These are phyloP conservation scores for Chrysina gloriosa DNA, from an alignment of 2,888 invertebrate genomes.

Conservation along the genomic window DNA sequence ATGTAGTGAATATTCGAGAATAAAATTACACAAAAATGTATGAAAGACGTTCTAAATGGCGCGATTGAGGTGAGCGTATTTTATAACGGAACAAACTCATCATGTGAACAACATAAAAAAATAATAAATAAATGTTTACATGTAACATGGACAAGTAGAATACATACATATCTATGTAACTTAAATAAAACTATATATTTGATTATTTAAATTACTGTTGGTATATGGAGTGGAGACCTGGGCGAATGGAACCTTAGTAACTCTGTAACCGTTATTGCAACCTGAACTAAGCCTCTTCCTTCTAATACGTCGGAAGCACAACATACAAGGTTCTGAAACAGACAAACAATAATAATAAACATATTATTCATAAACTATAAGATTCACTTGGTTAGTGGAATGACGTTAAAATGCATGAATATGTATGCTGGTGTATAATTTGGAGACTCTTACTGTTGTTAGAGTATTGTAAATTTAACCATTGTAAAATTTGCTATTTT, in stretches of 20 bases:
- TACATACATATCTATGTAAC: not conserved
- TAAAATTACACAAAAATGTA: constrained; percentile 2
- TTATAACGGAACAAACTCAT: constrained; percentile 15
- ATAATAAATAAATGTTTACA: constrained; percentile 25
- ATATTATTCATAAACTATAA: not conserved
- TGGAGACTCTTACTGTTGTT: too few relatives aligned
- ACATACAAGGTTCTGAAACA: constrained; percentile 87
- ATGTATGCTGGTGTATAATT: too few relatives aligned
- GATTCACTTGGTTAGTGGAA: too few relatives aligned
- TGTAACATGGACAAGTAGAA: not conserved
- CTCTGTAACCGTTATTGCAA: constrained; percentile 90
- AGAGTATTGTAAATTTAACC: too few relatives aligned
- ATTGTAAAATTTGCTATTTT: too few relatives aligned
- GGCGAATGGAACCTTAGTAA: constrained; percentile 76
- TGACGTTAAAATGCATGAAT: too few relatives aligned
- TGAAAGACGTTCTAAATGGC: constrained; percentile 14
- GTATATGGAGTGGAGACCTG: constrained; percentile 60
- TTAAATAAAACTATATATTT: constrained; percentile 25
- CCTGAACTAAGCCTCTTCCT: constrained; percentile 87
- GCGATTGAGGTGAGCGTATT: not conserved
- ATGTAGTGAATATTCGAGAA: not conserved
- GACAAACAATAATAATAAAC: constrained; percentile 30
- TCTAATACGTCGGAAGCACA: constrained; percentile 93
- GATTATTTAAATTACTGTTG: constrained; percentile 42
- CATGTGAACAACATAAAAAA: constrained; percentile 4